These are phyloP conservation scores for Porites divaricata DNA, from an alignment of 92 coral and sea anemone species.

Conservation along the genomic window DNA sequence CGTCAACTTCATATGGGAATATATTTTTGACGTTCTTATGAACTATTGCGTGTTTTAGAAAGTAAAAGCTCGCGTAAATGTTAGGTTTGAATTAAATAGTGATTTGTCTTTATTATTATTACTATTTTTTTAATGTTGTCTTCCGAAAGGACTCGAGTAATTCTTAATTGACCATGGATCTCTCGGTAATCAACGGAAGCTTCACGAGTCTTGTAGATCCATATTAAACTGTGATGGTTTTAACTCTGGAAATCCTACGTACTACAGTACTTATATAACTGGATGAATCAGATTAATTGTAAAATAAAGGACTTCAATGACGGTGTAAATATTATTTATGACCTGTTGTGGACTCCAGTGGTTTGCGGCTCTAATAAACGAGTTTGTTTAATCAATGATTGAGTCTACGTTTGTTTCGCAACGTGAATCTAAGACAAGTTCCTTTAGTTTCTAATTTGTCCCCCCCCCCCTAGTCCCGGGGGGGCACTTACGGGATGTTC, in stretches of 20 bases:
- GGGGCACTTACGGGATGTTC: too few species aligned
- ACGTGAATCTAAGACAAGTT: too few species aligned
- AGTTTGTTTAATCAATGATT: neutral
- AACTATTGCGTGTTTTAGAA: neutral
- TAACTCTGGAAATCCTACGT: neutral
- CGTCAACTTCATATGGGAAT: neutral
- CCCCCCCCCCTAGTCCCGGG: too few species aligned
- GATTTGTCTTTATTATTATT: too few species aligned
- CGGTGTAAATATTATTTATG: constrained; percentile 37
- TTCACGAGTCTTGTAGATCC: neutral
- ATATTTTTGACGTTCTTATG: neutral
- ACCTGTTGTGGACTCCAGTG: neutral
- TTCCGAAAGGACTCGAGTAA: neutral
- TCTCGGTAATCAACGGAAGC: neutral
- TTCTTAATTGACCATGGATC: neutral
- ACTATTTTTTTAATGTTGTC: neutral
- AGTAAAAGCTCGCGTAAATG: neutral
- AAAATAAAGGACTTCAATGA: neutral
- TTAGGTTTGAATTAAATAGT: neutral
- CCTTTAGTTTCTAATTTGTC: too few species aligned
- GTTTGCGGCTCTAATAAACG: constrained; percentile 21
- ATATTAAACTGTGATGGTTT: neutral
- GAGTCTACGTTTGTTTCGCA: neutral
- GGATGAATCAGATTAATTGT: neutral
- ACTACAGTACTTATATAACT: neutral